phyloP scores from a whole-genome alignment of 1,140 invertebrate genomes.

The Trachelipus rathkii region DNA sequence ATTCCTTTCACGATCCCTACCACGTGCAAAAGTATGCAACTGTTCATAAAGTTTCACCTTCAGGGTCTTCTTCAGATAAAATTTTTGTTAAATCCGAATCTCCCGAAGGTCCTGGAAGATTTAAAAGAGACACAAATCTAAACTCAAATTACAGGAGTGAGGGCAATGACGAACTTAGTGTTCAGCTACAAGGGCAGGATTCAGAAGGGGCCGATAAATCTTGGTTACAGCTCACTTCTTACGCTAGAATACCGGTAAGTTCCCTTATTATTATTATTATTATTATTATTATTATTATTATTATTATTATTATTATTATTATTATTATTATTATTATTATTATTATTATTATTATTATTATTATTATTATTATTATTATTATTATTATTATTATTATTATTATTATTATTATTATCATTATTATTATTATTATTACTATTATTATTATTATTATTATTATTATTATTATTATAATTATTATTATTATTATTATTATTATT shows the following conservation, averaged over 20 bases:
- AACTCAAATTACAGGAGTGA: not conserved
- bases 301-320: constrained; percentile 12
- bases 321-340: constrained; percentile 21
- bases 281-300: constrained; percentile 21
- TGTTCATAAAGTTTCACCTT: too few species aligned
- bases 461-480: too few species aligned
- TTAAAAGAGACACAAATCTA: too few species aligned
- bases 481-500: too few species aligned
- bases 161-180: not conserved
- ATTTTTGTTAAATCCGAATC: too few species aligned
- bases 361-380: constrained; percentile 21
- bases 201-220: constrained; percentile 16
- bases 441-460: not conserved
- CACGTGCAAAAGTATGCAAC: too few species aligned
- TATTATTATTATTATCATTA: constrained; percentile 20
- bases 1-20: too few species aligned
- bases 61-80: too few species aligned
- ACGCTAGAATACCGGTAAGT: constrained; percentile 28
- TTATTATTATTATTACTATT: not conserved
- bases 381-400: constrained; percentile 22
- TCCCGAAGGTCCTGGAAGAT: too few species aligned
- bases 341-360: constrained; percentile 24
- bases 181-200: not conserved
- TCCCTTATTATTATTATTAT: constrained; percentile 16
- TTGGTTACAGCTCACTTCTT: constrained; percentile 26